These are phyloP conservation scores for Hiodon tergisus DNA, from an alignment of 2,113 vertebrate species.

Conservation along the genomic window DNA sequence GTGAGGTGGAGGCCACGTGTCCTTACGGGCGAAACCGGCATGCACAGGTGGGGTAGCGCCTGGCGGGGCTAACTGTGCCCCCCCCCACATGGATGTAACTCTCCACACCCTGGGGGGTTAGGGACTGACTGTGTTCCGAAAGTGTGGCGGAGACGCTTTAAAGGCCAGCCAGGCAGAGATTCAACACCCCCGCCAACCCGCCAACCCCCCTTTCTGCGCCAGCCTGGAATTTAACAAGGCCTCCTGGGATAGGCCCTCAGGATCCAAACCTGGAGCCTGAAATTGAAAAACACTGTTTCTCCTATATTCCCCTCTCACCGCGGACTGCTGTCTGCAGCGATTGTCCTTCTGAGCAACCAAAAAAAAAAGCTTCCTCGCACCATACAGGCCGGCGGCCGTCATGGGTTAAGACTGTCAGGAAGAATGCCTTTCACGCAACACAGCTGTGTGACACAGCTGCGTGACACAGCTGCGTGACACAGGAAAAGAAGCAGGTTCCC, in stretches of 20 bases:
- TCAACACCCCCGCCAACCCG: not conserved
- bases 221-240: constrained; percentile 3
- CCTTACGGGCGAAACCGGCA: not conserved
- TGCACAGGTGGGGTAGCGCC: not conserved
- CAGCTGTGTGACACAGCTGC: too few relatives aligned
- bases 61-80: not conserved
- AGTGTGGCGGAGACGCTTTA: not conserved
- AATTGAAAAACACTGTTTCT: not conserved
- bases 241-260: not conserved
- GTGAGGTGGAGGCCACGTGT: not conserved
- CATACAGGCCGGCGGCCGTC: not conserved
- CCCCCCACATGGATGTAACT: too few relatives aligned
- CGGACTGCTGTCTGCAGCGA: not conserved
- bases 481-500: too few relatives aligned
- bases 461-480: too few relatives aligned
- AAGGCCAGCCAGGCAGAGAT: not conserved
- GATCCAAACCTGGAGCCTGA: not conserved
- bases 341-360: not conserved
- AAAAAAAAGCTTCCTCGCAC: not conserved
- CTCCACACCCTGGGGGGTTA: too few relatives aligned
- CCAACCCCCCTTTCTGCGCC: not conserved
- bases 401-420: too few relatives aligned
- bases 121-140: not conserved
- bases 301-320: not conserved
- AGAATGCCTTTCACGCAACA: too few relatives aligned